Evolutionary conservation across 2,797 vertebrate genomes (phyloP).

Genomic region (Scarus forsteni): DNA sequence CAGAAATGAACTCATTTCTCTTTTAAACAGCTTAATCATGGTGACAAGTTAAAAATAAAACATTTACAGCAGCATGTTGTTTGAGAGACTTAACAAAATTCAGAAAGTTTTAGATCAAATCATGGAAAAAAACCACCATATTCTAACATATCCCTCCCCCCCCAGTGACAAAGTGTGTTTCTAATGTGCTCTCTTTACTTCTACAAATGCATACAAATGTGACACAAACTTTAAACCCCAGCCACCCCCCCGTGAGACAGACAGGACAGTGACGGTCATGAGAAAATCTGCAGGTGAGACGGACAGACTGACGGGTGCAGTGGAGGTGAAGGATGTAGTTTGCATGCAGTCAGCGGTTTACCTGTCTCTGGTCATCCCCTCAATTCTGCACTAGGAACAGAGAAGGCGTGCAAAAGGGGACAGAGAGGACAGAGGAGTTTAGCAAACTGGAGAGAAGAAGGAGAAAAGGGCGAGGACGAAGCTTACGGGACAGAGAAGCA

Average conservation of each 20-base stretch:
- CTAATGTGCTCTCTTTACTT: slow-evolving; percentile 3
- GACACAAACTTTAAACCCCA: neutral
- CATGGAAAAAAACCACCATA: neutral
- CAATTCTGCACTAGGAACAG: slow-evolving; percentile 97
- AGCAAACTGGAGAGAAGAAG: slow-evolving; percentile 68
- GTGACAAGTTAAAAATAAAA: too few relatives aligned
- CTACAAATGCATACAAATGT: neutral
- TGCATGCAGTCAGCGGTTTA: slow-evolving; percentile 82
- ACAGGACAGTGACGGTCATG: neutral
- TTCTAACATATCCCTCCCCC: neutral
- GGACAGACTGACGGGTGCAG: slow-evolving; percentile 32
- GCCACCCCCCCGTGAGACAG: slow-evolving; percentile 3
- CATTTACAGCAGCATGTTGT: too few relatives aligned
- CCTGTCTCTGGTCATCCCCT: slow-evolving; percentile 92
- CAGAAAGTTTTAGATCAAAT: too few relatives aligned
- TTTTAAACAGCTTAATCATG: too few relatives aligned
- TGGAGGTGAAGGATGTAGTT: slow-evolving; percentile 30
- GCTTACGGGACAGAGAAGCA: slow-evolving; percentile 43
- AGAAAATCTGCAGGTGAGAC: slow-evolving; percentile 32
- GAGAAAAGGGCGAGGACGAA: slow-evolving; percentile 42
- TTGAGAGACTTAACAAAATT: too few relatives aligned
- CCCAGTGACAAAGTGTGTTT: neutral
- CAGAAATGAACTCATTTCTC: too few relatives aligned
- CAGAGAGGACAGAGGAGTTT: slow-evolving; percentile 88
- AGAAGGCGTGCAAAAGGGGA: slow-evolving; percentile 88